Base-by-base conservation (phyloP, 2,797 vertebrate species). In the Mallotus villosus region DNA sequence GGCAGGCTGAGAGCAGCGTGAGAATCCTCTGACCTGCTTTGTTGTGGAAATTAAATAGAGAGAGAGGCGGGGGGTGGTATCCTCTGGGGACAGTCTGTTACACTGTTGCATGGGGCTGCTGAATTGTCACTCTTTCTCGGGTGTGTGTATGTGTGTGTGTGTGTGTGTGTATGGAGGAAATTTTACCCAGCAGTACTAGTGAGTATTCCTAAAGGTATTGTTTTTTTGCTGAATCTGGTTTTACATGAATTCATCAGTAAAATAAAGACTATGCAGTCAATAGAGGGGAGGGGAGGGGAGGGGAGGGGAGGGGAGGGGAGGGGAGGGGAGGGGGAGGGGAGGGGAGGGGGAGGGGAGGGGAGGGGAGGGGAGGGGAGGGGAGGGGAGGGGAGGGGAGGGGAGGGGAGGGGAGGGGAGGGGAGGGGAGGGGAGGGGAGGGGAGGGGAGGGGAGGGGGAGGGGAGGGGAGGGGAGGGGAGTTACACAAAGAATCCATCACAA, bases 1-100 rank as follows among this genome's bases (percentile, higher is more conserved):
- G 29, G 41, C 64, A 70, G 76, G 37, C 68, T 67, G 27, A 29
- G 60, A 73, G 71, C 78, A 83, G 83, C 83, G 85, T 86, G 85
- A 83, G 85, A 86, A 86, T 85, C 76, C 76, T 73, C 75, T 83
- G 85, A 82, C 81, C 75, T 73, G 78, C 79, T 84, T 85, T 86
- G 83, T 85, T 81, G 81, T 82, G 77, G 77, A 77, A 82, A 86
- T 85, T 74, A 82, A 79, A 75, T 66, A 67, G 68, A 71, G 70
- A 70, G 12, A 19, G 62, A 27, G 72, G 74, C 27, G 6, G 49
- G 21, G 55, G 51, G 29, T n/a, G 72, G 16, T 16, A 37, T 17
- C 49, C 49, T 41, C n/a, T 16, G 32, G 58, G 49, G 61, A 51
- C 73, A 75, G 67, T 41, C 73, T 70, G 67, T 65, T 75, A 65